phyloP scores from a whole-genome alignment of 2,113 vertebrate species.

The Camelus dromedarius region DNA sequence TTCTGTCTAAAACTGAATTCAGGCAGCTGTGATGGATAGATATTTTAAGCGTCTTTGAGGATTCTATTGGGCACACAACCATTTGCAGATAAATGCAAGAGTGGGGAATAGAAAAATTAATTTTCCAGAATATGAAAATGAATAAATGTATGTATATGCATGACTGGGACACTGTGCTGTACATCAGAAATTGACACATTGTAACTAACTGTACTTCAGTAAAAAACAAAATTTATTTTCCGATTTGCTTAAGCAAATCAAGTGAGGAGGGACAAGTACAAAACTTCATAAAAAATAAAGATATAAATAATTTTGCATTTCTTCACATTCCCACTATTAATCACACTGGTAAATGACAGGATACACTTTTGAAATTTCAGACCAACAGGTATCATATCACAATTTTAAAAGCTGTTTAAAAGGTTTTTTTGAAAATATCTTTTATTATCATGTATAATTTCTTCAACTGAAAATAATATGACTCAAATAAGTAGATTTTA shows the following conservation, averaged over 20 bases:
- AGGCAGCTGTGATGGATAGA: not conserved
- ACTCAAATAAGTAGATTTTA: not conserved
- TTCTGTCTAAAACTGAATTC: not conserved
- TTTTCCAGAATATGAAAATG: not conserved
- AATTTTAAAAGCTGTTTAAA: slow-evolving; percentile 11
- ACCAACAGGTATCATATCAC: not conserved
- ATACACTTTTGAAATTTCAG: not conserved
- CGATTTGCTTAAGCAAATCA: not conserved
- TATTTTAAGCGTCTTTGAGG: not conserved
- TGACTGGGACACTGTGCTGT: too few relatives aligned
- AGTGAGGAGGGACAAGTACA: not conserved
- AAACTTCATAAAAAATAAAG: slow-evolving; percentile 31
- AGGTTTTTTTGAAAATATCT: not conserved
- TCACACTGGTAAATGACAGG: slow-evolving; percentile 14
- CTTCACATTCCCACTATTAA: not conserved
- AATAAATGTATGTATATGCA: too few relatives aligned
- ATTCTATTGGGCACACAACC: not conserved
- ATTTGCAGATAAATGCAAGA: not conserved
- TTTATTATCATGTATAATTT: not conserved
- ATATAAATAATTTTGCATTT: not conserved
- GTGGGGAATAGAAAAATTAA: not conserved
- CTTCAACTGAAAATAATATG: slow-evolving; percentile 19
- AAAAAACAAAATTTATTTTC: not conserved
- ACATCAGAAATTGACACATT: too few relatives aligned
- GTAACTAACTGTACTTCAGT: too few relatives aligned